Evolutionary conservation across 2,113 vertebrate genomes (phyloP).

Genomic region (Erythrocercus mccallii): DNA sequence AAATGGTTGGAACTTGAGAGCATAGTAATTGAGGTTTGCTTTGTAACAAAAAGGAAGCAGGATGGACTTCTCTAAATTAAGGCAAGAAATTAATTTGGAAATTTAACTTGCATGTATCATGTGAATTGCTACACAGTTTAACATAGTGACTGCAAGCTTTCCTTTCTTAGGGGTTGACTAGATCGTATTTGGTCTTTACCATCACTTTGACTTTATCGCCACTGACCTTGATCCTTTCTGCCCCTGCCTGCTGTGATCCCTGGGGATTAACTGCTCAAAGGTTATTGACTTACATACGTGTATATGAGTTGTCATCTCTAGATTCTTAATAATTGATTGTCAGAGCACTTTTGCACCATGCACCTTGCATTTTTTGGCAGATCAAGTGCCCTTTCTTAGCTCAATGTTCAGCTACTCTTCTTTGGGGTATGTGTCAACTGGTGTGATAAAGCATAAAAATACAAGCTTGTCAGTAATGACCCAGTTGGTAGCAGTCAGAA

Average conservation of each 20-base stretch:
- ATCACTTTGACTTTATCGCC: background rate
- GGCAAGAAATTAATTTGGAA: background rate
- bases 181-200: background rate
- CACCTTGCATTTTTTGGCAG: background rate
- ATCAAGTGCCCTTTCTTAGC: background rate
- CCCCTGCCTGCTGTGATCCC: background rate
- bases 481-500: background rate
- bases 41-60: background rate
- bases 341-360: background rate
- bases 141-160: background rate
- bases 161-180: background rate
- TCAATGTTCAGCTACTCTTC: background rate
- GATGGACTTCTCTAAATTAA: background rate
- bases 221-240: slow-evolving; percentile 3
- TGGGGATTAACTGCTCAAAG: background rate
- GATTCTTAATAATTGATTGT: slow-evolving; percentile 51
- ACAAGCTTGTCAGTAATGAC: slow-evolving; percentile 9
- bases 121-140: accelerated
- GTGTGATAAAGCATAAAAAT: background rate
- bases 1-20: background rate
- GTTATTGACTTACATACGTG: background rate
- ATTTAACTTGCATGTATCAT: background rate
- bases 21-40: background rate
- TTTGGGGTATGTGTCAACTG: background rate
- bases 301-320: slow-evolving; percentile 22